Percentiles rank a stretch among this genome's conserved stretches.
Conservation (phyloP, 2,888 invertebrate genomes). For the Theretra japonica region DNA sequence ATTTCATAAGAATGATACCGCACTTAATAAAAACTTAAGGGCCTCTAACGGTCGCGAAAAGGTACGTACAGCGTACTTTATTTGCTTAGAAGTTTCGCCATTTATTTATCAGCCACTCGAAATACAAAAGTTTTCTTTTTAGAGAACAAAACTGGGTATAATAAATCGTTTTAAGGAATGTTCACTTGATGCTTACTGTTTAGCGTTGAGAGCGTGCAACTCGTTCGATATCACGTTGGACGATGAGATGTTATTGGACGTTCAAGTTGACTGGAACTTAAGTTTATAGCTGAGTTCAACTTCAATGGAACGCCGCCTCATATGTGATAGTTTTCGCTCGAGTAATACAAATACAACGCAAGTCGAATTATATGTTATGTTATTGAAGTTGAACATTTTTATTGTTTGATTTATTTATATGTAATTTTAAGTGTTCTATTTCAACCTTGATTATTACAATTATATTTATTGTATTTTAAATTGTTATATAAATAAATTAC, state of each 20-base stretch:
- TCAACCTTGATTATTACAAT: no score
- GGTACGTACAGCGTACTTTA: constrained; percentile 51
- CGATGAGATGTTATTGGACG: constrained; percentile 17
- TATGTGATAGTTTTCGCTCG: not conserved
- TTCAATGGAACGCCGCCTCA: constrained; percentile 1
- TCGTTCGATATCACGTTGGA: constrained; percentile 6
- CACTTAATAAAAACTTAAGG: constrained; percentile 25
- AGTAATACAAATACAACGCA: not conserved
- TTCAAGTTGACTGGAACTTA: constrained; percentile 20
- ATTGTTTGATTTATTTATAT: not conserved
- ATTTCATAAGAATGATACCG: constrained; percentile 35
- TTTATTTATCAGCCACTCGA: constrained; percentile 55
- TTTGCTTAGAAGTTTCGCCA: constrained; percentile 52
- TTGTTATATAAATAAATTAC: no score
- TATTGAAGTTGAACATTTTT: not conserved
- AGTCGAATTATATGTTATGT: not conserved
- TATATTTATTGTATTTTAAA: no score
- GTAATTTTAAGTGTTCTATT: no score
- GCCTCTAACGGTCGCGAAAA: constrained; percentile 35
- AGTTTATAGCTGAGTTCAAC: constrained; percentile 22
- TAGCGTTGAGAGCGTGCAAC: constrained; percentile 2
- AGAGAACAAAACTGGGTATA: constrained; percentile 48
- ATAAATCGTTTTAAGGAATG: constrained; percentile 49
- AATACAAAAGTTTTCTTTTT: constrained; percentile 51
- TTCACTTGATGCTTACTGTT: constrained; percentile 29